Conservation (phyloP, 2,113 vertebrate species). For the Tiliqua scincoides region DNA sequence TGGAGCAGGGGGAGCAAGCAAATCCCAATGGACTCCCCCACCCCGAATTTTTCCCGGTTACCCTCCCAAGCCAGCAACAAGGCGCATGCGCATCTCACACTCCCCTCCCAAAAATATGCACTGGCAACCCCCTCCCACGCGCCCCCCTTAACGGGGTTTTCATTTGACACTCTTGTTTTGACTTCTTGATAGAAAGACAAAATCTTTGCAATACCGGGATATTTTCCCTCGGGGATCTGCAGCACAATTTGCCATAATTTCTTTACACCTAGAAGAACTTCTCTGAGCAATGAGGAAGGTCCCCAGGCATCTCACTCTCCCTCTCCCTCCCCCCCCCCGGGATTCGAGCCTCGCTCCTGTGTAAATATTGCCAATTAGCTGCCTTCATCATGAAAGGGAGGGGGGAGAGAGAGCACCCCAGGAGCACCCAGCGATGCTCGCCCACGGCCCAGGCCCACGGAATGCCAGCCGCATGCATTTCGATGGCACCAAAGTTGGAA, state of each 20-base stretch:
- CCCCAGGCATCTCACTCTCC: conserved; percentile 34
- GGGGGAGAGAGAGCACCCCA: neutral
- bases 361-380: conserved; percentile 56
- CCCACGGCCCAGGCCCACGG: neutral
- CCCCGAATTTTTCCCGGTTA: accelerated
- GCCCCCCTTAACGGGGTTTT: conserved; percentile 27
- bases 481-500: too few relatives aligned
- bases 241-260: conserved; percentile 63
- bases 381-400: neutral
- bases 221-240: conserved; percentile 66
- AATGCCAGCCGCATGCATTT: neutral
- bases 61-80: accelerated
- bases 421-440: neutral
- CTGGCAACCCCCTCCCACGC: neutral
- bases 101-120: neutral
- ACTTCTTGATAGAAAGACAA: conserved; percentile 72
- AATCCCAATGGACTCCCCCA: neutral
- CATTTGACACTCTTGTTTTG: conserved; percentile 61
- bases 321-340: conserved; percentile 33
- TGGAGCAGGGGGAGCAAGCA: neutral
- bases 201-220: conserved; percentile 57
- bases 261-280: conserved; percentile 60
- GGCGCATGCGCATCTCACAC: neutral
- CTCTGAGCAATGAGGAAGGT: conserved; percentile 36
- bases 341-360: conserved; percentile 41